Evolutionary conservation across 1,140 invertebrate species (phyloP), one percentile per base, ranked within the genome.

Genomic region (Euglossa dilemma): DNA sequence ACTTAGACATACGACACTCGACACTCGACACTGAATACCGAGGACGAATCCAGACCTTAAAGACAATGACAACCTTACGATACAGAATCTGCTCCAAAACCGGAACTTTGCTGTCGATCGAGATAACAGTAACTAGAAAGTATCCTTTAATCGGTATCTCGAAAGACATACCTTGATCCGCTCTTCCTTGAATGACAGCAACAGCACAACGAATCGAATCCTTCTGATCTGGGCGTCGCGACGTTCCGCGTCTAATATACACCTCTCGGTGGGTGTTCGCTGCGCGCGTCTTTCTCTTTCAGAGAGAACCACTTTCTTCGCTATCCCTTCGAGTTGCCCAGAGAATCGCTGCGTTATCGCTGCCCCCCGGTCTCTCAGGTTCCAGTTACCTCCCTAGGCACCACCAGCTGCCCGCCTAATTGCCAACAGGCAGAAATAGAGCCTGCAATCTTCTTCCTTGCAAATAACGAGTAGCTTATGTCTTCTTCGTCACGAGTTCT

Each of bases 191-290:
- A 63, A 52, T 63, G 54, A 50, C 81, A 73, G 83, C 64, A 47
- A 73, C 83, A n/a, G 64, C 36, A 77, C 83, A 80, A 87, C 83
- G 90, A 91, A 86, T 78, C 82, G 85, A 82, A 84, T 87, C 91
- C 90, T 93, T 94, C 90, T 94, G 93, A 92, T 91, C 87, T 84
- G 69, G 79, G 85, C 89, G 89, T 91, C 90, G 90, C 86, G 87
- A 90, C 84, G 93, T 90, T 78, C 87, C 63, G 86, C 90, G 87
- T 91, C 90, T 94, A 93, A 93, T 94, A 94, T 92, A 92, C 92
- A 93, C 92, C 84, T 91, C 89, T 86, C 92, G 79, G 84, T 80
- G 88, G 89, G 85, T 87, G 88, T 87, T 83, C 86, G 28, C 25
- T 76, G 47, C 76, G 80, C 63, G 61, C 74, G 69, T 67, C 88